A percentile compares a stretch with the other conserved stretches of the same genome.
phyloP scores from a whole-genome alignment of 1,140 invertebrate species.

The Heliconius nattereri region DNA sequence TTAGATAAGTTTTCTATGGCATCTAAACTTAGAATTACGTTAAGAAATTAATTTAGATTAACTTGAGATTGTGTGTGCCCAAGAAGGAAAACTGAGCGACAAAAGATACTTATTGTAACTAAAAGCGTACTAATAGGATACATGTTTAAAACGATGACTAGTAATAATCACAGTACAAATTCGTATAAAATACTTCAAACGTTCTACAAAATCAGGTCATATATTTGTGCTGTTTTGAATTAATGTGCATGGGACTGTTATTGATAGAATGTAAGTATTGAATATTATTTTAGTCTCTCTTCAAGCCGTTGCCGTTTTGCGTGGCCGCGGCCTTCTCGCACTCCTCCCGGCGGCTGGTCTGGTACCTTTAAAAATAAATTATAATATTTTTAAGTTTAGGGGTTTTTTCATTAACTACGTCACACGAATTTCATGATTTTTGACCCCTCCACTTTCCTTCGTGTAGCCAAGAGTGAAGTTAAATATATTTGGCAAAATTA shows the following conservation, averaged over 20 bases:
- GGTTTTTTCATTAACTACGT: no score
- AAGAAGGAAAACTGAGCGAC: not conserved
- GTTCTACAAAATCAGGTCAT: constrained; percentile 14
- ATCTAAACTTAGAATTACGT: constrained; percentile 30
- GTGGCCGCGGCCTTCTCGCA: constrained; percentile 74
- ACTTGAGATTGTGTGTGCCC: constrained; percentile 20
- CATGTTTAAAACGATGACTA: constrained; percentile 15
- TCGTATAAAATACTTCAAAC: constrained; percentile 5
- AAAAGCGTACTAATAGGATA: constrained; percentile 13
- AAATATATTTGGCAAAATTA: no score
- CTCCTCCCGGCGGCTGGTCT: constrained; percentile 82
- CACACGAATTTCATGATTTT: no score
- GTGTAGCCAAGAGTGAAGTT: no score
- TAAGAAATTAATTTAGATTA: constrained; percentile 36
- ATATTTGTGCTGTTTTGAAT: constrained; percentile 6
- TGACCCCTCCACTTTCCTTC: no score
- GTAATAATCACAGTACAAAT: constrained; percentile 26
- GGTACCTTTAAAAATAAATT: constrained; percentile 70
- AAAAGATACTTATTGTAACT: constrained; percentile 10
- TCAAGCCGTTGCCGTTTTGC: constrained; percentile 84
- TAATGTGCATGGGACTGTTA: constrained; percentile 6
- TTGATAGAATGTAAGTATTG: constrained; percentile 7
- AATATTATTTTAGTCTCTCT: constrained; percentile 77
- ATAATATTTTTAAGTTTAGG: not conserved
- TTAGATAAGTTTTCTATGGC: constrained; percentile 56